These are phyloP conservation scores for Ectropis grisescens DNA, from an alignment of 1,140 invertebrate genomes.

Conservation along the genomic window DNA sequence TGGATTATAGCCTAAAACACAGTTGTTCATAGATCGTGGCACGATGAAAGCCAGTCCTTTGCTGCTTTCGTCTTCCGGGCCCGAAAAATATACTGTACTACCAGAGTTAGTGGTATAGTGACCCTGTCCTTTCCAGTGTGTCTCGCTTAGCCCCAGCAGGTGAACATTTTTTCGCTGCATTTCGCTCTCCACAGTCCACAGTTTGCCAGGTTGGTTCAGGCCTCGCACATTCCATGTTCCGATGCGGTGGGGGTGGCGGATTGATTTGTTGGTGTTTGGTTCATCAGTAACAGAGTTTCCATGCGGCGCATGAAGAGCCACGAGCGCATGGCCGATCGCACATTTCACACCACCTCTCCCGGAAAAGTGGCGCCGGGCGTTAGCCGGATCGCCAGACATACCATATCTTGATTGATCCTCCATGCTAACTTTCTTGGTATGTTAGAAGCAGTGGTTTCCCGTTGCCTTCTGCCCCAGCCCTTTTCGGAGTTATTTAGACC, in stretches of 20 bases:
- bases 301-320: background rate
- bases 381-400: background rate
- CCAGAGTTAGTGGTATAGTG: slow-evolving; percentile 6
- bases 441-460: background rate
- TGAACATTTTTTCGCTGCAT: slow-evolving; percentile 3
- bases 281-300: background rate
- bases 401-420: background rate
- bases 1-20: slow-evolving; percentile 9
- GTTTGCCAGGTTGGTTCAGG: too few relatives aligned
- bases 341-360: background rate
- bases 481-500: too few relatives aligned
- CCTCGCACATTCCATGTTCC: too few relatives aligned
- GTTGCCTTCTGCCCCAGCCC: too few relatives aligned
- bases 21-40: background rate
- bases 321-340: background rate
- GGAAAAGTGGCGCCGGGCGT: too few relatives aligned
- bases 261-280: background rate
- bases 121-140: slow-evolving; percentile 9
- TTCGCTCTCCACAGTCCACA: slow-evolving; percentile 10
- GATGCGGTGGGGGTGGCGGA: too few relatives aligned
- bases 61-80: too few relatives aligned
- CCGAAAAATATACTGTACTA: slow-evolving; percentile 11
- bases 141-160: slow-evolving; percentile 9
- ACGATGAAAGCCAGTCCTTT: background rate
- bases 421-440: background rate